Conservation (phyloP, 2,797 vertebrate species). For the Pelodytes ibericus region DNA sequence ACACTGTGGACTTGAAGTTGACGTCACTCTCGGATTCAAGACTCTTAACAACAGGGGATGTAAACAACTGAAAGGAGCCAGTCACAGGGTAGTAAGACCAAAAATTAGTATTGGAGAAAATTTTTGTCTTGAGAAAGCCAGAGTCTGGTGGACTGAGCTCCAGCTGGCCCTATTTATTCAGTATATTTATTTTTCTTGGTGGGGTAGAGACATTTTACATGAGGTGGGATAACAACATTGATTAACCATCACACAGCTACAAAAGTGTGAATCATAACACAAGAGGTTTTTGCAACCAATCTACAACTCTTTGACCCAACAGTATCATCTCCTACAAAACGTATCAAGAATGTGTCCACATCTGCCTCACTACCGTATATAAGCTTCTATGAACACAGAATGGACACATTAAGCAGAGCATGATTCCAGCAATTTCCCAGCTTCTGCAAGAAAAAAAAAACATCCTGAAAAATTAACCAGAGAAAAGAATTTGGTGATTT, state of each 20-base stretch:
- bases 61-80: neutral
- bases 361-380: neutral
- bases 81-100: slow-evolving; percentile 1
- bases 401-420: neutral
- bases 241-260: neutral
- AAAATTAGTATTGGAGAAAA: neutral
- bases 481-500: too few species aligned
- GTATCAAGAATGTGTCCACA: neutral
- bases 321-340: neutral
- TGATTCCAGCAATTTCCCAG: neutral
- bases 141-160: neutral
- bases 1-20: neutral
- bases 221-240: neutral
- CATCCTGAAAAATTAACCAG: too few species aligned
- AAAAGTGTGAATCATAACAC: neutral
- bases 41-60: neutral
- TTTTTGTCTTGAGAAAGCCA: slow-evolving; percentile 5
- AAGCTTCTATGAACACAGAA: neutral
- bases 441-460: neutral
- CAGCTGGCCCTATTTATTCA: neutral
- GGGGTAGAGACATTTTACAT: neutral
- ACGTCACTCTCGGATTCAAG: neutral
- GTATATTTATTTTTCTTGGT: slow-evolving; percentile 12
- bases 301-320: neutral
- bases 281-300: neutral